Percentiles rank a stretch among this genome's conserved stretches.
phyloP scores from a whole-genome alignment of 2,113 vertebrate species.

The Chaetodon auriga region DNA sequence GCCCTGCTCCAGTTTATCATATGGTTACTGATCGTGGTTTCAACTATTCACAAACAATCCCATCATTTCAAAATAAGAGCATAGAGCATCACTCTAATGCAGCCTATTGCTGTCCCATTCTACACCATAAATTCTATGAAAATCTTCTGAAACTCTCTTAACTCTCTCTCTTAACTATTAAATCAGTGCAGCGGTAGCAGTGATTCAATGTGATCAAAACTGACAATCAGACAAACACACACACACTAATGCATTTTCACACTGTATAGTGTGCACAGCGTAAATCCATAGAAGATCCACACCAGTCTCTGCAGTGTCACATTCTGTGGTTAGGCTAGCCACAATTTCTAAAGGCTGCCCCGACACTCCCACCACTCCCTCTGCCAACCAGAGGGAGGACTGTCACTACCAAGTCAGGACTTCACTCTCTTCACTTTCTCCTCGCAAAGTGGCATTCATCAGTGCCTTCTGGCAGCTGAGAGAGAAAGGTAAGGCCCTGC shows the following conservation, averaged over 20 bases:
- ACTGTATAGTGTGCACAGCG: neutral
- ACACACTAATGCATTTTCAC: constrained; percentile 9
- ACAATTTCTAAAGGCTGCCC: constrained; percentile 59
- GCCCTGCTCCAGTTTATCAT: neutral
- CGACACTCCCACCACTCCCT: constrained; percentile 70
- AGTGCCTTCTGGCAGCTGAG: constrained; percentile 29
- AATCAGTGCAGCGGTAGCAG: neutral
- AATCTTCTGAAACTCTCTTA: neutral
- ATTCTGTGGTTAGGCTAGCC: constrained; percentile 42
- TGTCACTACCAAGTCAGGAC: constrained; percentile 41
- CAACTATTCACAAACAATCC: neutral
- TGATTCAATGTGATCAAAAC: neutral
- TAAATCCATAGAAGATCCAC: constrained; percentile 6
- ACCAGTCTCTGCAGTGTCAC: constrained; percentile 30
- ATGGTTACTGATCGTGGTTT: neutral
- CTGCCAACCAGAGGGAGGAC: constrained; percentile 69
- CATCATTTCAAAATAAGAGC: constrained; percentile 1
- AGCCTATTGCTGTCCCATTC: no score
- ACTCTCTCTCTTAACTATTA: neutral
- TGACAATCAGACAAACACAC: neutral
- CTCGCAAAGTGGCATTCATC: constrained; percentile 39
- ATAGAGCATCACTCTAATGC: no score
- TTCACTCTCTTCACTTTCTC: constrained; percentile 52
- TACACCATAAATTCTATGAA: neutral
- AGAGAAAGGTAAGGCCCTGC: constrained; percentile 54